Conservation (phyloP, 2,113 vertebrate species). For the Ursus arctos region DNA sequence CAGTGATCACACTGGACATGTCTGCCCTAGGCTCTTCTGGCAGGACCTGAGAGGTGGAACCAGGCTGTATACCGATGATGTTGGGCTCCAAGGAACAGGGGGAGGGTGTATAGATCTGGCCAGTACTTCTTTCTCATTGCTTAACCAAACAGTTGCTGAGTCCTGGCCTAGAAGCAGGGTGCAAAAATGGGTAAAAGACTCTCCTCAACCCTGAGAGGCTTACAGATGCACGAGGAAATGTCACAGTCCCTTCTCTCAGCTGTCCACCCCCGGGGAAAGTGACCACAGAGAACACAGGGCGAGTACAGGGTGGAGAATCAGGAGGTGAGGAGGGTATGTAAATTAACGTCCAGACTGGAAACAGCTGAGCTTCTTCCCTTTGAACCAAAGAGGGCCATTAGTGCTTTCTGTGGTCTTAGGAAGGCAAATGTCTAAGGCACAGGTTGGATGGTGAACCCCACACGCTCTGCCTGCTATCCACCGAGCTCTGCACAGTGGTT, state of each 20-base stretch:
- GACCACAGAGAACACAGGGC: rapidly evolving
- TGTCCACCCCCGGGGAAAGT: not conserved
- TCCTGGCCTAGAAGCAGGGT: not conserved
- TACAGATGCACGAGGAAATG: rapidly evolving
- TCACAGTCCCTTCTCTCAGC: not conserved
- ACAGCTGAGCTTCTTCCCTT: not conserved
- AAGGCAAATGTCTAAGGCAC: not conserved
- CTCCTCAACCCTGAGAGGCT: not conserved
- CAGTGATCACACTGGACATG: not conserved
- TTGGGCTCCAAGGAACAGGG: not conserved
- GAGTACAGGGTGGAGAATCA: not conserved
- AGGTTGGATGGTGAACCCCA: not conserved
- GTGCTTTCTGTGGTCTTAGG: not conserved
- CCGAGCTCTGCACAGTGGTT: not conserved
- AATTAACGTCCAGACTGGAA: not conserved
- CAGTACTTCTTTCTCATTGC: not conserved
- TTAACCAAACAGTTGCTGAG: not conserved
- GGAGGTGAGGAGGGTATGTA: not conserved
- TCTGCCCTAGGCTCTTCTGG: not conserved
- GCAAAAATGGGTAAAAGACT: not conserved
- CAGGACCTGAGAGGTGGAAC: not conserved
- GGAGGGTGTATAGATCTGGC: not conserved
- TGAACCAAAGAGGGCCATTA: not conserved
- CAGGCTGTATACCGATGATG: not conserved
- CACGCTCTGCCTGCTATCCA: not conserved